A percentile compares a stretch with the other conserved stretches of the same genome.
phyloP scores from a whole-genome alignment of 92 coral and sea anemone genomes.

The Porites evermanni region DNA sequence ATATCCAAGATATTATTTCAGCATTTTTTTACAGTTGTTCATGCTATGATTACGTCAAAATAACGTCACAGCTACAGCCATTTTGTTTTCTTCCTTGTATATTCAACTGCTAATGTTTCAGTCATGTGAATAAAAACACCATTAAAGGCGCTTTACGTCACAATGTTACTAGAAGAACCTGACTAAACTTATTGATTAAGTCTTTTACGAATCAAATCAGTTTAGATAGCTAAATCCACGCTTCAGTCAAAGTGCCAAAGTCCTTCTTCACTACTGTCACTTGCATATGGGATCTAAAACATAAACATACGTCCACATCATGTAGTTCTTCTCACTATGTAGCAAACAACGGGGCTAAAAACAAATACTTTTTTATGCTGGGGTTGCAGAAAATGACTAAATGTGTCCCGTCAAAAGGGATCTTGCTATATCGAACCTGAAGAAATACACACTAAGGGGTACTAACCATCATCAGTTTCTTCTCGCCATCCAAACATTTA shows the following conservation, averaged over 20 bases:
- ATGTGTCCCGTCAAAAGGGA: background rate
- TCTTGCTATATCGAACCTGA: conserved; percentile 3
- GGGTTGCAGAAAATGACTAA: conserved; percentile 20
- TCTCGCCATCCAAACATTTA: conserved; percentile 35
- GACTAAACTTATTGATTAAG: background rate
- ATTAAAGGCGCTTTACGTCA: background rate
- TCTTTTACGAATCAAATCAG: background rate
- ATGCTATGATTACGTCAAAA: too few relatives aligned
- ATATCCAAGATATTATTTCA: too few relatives aligned
- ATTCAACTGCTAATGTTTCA: too few relatives aligned
- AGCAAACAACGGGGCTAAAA: conserved; percentile 11
- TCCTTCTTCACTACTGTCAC: background rate
- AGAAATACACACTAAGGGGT: conserved; percentile 21
- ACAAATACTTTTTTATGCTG: conserved; percentile 10
- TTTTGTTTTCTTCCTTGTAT: too few relatives aligned
- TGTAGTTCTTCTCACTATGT: background rate
- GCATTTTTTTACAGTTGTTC: background rate
- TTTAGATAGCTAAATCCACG: background rate
- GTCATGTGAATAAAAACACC: too few relatives aligned
- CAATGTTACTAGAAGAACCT: background rate
- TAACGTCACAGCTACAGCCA: too few relatives aligned
- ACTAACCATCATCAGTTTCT: conserved; percentile 20
- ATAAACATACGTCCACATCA: conserved; percentile 14
- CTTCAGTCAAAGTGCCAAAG: conserved; percentile 9
- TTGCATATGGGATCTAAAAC: background rate